A percentile compares a stretch with the other conserved stretches of the same genome.
Conservation (phyloP, 2,797 vertebrate genomes). For the Petrocephalus schoutedeni region DNA sequence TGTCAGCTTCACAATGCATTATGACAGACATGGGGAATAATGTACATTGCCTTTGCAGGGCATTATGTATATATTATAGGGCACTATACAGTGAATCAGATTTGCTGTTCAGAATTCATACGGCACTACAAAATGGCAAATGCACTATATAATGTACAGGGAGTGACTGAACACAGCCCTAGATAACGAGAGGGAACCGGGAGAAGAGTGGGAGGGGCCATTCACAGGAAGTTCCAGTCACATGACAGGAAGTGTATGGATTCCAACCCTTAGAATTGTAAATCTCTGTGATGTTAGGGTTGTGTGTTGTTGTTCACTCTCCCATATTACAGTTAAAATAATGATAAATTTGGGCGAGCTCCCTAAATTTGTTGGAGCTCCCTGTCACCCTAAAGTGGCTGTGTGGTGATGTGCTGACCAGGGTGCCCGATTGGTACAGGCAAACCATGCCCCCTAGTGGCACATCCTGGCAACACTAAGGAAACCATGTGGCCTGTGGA, state of each 20-base stretch:
- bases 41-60: neutral
- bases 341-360: neutral
- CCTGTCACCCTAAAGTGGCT: neutral
- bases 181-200: neutral
- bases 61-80: neutral
- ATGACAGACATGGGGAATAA: neutral
- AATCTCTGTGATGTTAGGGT: neutral
- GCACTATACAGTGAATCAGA: neutral
- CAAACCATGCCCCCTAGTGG: neutral
- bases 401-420: neutral
- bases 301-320: neutral
- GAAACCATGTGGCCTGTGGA: neutral
- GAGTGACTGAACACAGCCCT: neutral
- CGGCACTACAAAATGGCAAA: neutral
- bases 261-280: neutral
- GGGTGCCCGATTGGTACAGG: neutral
- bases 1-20: too few species aligned
- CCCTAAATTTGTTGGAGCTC: neutral
- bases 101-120: neutral
- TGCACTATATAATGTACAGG: neutral
- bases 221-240: neutral
- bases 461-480: neutral
- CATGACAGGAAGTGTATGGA: neutral
- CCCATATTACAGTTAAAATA: neutral
- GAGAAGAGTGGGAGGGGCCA: neutral